Base-by-base conservation (phyloP, 2,113 vertebrate genomes). In the Choloepus hoffmanni region DNA sequence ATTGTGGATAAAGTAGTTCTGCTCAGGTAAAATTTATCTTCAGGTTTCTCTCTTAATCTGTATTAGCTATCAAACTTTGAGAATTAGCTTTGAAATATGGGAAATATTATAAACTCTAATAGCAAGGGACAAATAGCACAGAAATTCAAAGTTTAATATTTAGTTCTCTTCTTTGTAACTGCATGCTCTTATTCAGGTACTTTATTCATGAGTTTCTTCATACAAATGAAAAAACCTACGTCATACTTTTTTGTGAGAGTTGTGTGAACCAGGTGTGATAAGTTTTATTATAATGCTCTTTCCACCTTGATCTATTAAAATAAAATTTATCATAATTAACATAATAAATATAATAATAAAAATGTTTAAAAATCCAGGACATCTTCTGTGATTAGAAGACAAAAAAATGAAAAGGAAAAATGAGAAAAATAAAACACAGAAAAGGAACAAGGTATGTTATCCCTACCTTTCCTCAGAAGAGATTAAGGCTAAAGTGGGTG, bases 41-140 rank as follows among this genome's bases (percentile, higher is more conserved):
- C 33, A 91, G 7, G 0, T 76, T 74, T 85, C 15, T 76, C 33
- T 74, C 3, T 1, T 92, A 84, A 53, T 16, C 30, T 24, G 12
- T 84, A 12, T 40, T 96, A 85, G 30, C 10, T 23, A 10, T 23
- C 65, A 60, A 33, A 68, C 30, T 86, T 90, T 86, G 36, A 76
- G n/a, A 92, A 70, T 90, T 94, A 58, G 21, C 40, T 86, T 86
- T 68, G 45, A 55, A 68, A 72, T 82, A 70, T 21, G 24, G 45
- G 85, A 92, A 76, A 48, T 30, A 68, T 65, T 28, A 33, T 36
- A 63, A 63, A 36, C 2, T 82, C 43, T 48, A 40, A 53, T 88
- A 14, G 14, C 48, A 95, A 62, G 23, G 5, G 36, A 33, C 30
- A 67, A 63, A 79, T 81, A 92, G 24, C 8, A 48, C 14, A 36